These are phyloP conservation scores for Therioaphis trifolii DNA, from an alignment of 2,888 invertebrate species.

Conservation along the genomic window DNA sequence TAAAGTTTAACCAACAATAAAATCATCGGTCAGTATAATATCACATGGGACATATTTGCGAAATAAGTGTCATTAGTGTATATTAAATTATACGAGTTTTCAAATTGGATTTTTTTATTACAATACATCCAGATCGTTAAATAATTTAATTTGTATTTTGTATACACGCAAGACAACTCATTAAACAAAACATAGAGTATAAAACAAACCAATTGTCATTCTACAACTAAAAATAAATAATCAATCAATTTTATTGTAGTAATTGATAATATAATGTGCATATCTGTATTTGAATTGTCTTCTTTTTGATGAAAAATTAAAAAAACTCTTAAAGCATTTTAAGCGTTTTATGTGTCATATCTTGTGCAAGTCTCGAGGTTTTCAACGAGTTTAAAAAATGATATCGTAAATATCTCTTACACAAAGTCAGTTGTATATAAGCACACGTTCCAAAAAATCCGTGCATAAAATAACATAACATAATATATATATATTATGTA, in stretches of 20 bases:
- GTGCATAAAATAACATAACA: too few relatives aligned
- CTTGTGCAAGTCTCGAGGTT: neutral
- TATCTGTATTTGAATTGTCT: neutral
- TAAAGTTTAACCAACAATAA: constrained; percentile 31
- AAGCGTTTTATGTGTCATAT: neutral
- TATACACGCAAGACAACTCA: neutral
- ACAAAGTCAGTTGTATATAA: too few relatives aligned
- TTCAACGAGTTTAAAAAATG: too few relatives aligned
- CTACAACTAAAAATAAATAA: neutral
- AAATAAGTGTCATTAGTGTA: constrained; percentile 6
- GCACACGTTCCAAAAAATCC: too few relatives aligned
- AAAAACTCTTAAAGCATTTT: neutral
- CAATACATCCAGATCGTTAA: too few relatives aligned
- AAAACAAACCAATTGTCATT: neutral
- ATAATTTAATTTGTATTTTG: neutral
- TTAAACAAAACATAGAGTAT: neutral
- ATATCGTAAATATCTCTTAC: too few relatives aligned
- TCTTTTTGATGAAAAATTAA: too few relatives aligned
- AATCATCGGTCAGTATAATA: neutral
- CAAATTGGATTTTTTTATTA: neutral
- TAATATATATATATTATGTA: too few relatives aligned
- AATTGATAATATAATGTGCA: neutral
- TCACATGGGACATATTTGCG: neutral
- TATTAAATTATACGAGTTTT: constrained; percentile 11
- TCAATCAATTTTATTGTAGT: neutral